Evolutionary conservation across 2,113 vertebrate genomes (phyloP), one percentile per base, ranked within the genome.

Genomic region (Tilapia sparmanii): DNA sequence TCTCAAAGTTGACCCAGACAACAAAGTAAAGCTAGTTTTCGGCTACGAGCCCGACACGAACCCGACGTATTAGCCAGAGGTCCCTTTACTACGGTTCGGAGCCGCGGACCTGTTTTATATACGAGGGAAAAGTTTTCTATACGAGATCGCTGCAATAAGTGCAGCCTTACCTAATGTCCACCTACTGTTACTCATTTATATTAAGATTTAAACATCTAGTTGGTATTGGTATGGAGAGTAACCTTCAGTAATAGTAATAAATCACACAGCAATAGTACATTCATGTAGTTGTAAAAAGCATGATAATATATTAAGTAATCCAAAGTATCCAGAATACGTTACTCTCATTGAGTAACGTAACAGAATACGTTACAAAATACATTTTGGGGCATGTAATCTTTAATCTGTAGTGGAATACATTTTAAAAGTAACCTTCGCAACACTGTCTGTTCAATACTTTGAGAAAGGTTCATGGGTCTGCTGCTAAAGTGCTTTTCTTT

Each of bases 401-500:
- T 54, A 13, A 55, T 7, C 1, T 55, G 53, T 24, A 24, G 1
- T 24, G 0, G n/a, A 55, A 55, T 24, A 55, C 22, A 55, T 55
- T 55, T 55, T 13, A 55, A 55, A 55, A 55, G 1, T 54, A 55
- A 55, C 53, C 53, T 24, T 55, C 53, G 22, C 54, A 57, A 57
- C 54, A 57, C 24, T 26, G 54, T 2, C 13, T 57, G 22, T 63
- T n/a, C 18, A 66, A 9, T 71, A 24, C 19, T 22, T 24, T 24
- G 35, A 24, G 66, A 24, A 24, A 42, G 38, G n/a, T 6, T 71
- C 66, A 42, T 16, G 5, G n/a, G 10, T 15, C 66, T 40, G 66
- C 8, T 73, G 8, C 38, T 45, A 16, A 10, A 71, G n/a, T 24
- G 66, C 66, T 73, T 73, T 73, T 73, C 38, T 73, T 73, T 45